Conservation (phyloP, 2,797 vertebrate species). For the Gallinago solitaria region DNA sequence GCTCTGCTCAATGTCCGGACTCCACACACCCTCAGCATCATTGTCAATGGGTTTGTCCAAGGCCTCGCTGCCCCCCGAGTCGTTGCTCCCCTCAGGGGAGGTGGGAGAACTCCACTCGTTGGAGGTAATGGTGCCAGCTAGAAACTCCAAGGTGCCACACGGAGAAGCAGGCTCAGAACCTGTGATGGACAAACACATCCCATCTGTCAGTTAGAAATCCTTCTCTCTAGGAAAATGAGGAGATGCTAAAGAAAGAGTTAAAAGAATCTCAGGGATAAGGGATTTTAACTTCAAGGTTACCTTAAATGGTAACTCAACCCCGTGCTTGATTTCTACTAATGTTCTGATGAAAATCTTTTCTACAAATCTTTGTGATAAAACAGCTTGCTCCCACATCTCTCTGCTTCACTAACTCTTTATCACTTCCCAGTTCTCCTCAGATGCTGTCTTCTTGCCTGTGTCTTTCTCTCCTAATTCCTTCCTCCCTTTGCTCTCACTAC, state of each 20-base stretch:
- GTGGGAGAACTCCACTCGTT: constrained; percentile 93
- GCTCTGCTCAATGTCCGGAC: constrained; percentile 95
- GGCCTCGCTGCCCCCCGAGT: constrained; percentile 88
- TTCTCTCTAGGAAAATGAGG: neutral
- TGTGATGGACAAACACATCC: constrained; percentile 30
- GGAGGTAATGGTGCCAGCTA: constrained; percentile 90
- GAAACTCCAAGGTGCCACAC: constrained; percentile 77
- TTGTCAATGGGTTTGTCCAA: constrained; percentile 93
- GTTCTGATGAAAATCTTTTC: neutral
- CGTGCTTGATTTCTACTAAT: neutral
- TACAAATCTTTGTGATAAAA: neutral
- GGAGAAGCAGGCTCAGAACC: constrained; percentile 72
- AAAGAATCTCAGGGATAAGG: neutral
- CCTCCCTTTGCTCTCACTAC: neutral
- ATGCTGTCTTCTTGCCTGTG: neutral
- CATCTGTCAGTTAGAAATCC: neutral
- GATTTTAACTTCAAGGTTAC: neutral
- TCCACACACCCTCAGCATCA: constrained; percentile 95
- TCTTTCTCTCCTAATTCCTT: neutral
- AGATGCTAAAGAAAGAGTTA: neutral
- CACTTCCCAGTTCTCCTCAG: neutral
- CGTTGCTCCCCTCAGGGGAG: constrained; percentile 93
- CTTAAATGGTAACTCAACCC: neutral
- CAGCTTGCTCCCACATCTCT: neutral
- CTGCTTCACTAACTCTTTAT: neutral